Conservation (phyloP, 2,888 invertebrate species). For the Euspilapteryx auroguttella region DNA sequence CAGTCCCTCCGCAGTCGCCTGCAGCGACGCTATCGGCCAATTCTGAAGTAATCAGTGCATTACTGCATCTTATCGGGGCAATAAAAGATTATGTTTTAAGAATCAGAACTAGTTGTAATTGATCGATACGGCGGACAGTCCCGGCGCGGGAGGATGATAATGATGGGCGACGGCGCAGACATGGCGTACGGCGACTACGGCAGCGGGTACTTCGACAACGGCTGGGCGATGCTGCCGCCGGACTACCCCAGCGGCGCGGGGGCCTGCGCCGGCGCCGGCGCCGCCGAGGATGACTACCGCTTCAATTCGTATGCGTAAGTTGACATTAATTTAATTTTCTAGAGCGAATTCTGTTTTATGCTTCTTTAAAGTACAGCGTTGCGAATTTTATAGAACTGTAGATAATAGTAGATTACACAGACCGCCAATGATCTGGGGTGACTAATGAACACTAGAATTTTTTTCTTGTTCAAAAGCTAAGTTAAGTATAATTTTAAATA, state of each 20-base stretch:
- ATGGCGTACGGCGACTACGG: conserved; percentile 53
- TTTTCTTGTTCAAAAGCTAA: too few relatives aligned
- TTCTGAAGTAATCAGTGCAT: too few relatives aligned
- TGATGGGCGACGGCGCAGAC: conserved; percentile 56
- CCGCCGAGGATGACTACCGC: conserved; percentile 71
- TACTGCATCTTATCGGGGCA: too few relatives aligned
- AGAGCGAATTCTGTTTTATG: neutral
- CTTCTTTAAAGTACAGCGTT: too few relatives aligned
- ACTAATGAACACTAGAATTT: too few relatives aligned
- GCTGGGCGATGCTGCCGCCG: conserved; percentile 71
- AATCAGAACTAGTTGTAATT: too few relatives aligned
- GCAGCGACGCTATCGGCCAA: neutral
- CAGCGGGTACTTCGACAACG: conserved; percentile 65
- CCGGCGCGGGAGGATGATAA: conserved; percentile 50
- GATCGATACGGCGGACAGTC: too few relatives aligned
- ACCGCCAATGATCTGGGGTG: too few relatives aligned
- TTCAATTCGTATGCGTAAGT: conserved; percentile 65
- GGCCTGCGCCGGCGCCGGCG: conserved; percentile 69
- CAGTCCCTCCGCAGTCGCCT: conserved; percentile 16
- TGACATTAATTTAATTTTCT: neutral
- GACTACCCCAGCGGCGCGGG: conserved; percentile 65
- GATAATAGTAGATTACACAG: too few relatives aligned
- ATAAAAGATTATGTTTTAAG: too few relatives aligned
- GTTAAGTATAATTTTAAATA: too few relatives aligned
- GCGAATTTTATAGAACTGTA: too few relatives aligned